Evolutionary conservation across 2,797 vertebrate species (phyloP), one percentile per base, ranked within the genome.

Genomic region (Acrossocheilus wenchowensis): DNA sequence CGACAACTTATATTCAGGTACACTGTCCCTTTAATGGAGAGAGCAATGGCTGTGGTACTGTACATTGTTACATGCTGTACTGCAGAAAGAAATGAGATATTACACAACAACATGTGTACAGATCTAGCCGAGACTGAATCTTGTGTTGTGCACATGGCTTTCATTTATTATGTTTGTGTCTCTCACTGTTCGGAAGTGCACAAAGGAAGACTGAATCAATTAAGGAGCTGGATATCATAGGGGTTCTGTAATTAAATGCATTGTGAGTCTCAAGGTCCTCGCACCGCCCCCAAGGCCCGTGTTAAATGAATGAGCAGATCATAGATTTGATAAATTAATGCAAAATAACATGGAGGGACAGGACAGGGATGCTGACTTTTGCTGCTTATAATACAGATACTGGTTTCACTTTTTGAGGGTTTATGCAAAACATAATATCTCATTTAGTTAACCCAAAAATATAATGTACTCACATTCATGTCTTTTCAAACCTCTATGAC

Each of bases 281-380:
- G 30, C 66, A 74, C 82, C 52, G 60, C 78, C 82, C 64, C 81
- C 75, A 77, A 87, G 72, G 73, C 57, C 83, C 39, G 1, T 64
- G 81, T 52, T 86, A 81, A 86, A 87, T 87, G 74, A 87, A 89
- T 87, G 69, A 86, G 81, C 78, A 86, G 72, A 88, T 89, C 81
- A 81, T 4, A 82, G 81, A 64, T 50, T 75, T 82, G 89, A 88
- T 88, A 88, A 89, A 87, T 90, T 41, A 60, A 85, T 81, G 57
- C 26, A 43, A 85, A 82, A 86, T 78, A 86, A 77, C 41, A 81
- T 8, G 17, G 36, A 78, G 75, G 54, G 52, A 80, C 43, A 85
- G 77, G 64, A 84, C 74, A 69, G 78, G 78, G 66, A 62, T n/a
- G 62, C 78, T 86, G 83, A 91, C 88, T 92, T 89, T 71, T 72